A percentile compares a stretch with the other conserved stretches of the same genome.
Evolutionary conservation across 2,797 vertebrate genomes (phyloP).

Genomic region (Aselliscus stoliczkanus): DNA sequence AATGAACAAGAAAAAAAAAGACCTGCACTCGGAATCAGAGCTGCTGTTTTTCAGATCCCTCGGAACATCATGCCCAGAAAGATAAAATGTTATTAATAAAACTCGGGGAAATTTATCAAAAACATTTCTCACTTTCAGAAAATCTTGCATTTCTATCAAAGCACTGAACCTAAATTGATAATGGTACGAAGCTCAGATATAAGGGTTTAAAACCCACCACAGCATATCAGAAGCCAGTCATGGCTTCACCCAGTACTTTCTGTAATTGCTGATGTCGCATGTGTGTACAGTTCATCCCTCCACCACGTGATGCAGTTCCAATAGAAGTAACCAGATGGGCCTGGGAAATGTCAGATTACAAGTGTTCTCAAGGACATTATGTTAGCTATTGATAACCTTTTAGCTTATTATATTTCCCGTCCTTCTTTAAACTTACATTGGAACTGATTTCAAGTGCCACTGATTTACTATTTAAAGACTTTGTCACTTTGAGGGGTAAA

Average conservation of each 20-base stretch:
- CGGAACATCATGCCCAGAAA: not conserved
- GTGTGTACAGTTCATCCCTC: conserved; percentile 44
- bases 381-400: conserved; percentile 65
- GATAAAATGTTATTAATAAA: not conserved
- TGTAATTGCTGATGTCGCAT: conserved; percentile 62
- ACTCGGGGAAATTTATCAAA: not conserved
- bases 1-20: not conserved
- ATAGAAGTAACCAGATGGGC: conserved; percentile 29
- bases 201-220: conserved; percentile 70
- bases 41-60: not conserved
- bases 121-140: not conserved
- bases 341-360: conserved; percentile 57
- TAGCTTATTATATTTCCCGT: conserved; percentile 49
- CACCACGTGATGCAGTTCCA: conserved; percentile 1
- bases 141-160: not conserved
- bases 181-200: conserved; percentile 29
- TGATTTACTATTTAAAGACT: not conserved
- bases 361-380: conserved; percentile 47
- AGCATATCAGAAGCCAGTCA: conserved; percentile 62
- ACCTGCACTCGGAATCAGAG: not conserved
- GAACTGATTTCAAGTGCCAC: conserved; percentile 34
- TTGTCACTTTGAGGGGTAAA: too few species aligned
- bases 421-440: conserved; percentile 52
- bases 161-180: not conserved
- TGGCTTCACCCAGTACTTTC: conserved; percentile 71